phyloP scores from a whole-genome alignment of 2,797 vertebrate genomes.

The Scomberomorus guttatus region DNA sequence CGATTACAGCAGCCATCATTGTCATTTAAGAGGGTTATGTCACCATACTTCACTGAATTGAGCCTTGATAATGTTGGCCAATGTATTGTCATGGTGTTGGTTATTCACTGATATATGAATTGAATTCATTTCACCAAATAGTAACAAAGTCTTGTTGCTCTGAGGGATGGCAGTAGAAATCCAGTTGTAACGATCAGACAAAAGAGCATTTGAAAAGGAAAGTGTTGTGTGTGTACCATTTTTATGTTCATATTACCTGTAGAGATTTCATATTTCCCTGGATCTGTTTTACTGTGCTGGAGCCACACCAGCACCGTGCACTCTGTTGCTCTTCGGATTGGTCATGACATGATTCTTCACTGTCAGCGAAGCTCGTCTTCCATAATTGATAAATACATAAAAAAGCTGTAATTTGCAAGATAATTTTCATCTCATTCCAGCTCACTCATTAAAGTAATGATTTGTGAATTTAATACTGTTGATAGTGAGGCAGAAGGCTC shows the following conservation, averaged over 20 bases:
- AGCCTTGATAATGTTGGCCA: too few relatives aligned
- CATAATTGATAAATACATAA: slow-evolving; percentile 20
- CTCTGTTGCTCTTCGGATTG: not conserved
- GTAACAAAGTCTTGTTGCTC: not conserved
- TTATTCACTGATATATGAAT: not conserved
- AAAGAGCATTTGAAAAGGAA: not conserved
- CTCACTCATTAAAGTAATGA: slow-evolving; percentile 40
- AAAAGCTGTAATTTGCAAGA: slow-evolving; percentile 15
- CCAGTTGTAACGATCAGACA: too few relatives aligned
- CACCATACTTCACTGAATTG: not conserved
- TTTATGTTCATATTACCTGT: not conserved
- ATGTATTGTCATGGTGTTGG: not conserved
- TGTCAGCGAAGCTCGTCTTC: not conserved
- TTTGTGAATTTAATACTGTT: slow-evolving; percentile 38
- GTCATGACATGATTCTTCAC: not conserved
- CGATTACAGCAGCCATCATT: not conserved
- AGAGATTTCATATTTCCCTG: not conserved
- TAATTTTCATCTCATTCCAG: not conserved
- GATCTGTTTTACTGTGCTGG: not conserved
- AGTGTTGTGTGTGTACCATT: not conserved
- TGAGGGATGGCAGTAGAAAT: not conserved
- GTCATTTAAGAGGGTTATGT: not conserved
- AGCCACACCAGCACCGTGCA: not conserved
- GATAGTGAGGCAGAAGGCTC: slow-evolving; percentile 13
- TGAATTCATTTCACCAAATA: not conserved